These are phyloP conservation scores for Eonycteris spelaea DNA, from an alignment of 2,113 vertebrate species.

Conservation along the genomic window DNA sequence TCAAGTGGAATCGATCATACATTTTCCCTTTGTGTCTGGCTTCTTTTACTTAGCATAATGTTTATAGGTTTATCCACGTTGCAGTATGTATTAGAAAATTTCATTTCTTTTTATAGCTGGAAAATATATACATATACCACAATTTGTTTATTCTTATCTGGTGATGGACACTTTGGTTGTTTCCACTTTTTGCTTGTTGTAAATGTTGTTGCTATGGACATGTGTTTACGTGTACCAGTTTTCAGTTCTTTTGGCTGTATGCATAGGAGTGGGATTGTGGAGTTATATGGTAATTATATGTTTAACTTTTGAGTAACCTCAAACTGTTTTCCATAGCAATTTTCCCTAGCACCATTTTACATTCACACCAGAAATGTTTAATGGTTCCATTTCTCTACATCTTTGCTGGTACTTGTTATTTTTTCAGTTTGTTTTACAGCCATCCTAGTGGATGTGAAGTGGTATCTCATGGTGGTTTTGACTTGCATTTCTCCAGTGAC, in stretches of 20 bases:
- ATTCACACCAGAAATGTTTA: background rate
- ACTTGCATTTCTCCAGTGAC: background rate
- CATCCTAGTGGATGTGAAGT: background rate
- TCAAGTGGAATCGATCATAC: background rate
- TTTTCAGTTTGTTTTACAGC: background rate
- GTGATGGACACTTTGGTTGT: background rate
- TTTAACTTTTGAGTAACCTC: slow-evolving; percentile 1
- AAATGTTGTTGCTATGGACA: background rate
- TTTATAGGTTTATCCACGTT: background rate
- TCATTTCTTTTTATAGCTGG: background rate
- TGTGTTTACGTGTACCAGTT: background rate
- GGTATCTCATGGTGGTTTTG: background rate
- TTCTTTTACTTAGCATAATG: slow-evolving; percentile 33
- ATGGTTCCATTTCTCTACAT: background rate
- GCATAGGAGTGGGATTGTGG: background rate
- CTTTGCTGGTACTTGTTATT: background rate
- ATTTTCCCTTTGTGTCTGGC: background rate
- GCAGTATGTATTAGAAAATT: background rate
- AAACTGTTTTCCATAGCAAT: background rate
- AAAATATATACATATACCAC: background rate
- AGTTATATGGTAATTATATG: background rate
- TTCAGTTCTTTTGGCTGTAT: background rate
- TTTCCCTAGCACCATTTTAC: background rate
- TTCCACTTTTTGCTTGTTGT: background rate
- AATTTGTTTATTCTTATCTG: background rate